These are phyloP conservation scores for Colius striatus DNA, from an alignment of 2,113 vertebrate genomes.

Conservation along the genomic window DNA sequence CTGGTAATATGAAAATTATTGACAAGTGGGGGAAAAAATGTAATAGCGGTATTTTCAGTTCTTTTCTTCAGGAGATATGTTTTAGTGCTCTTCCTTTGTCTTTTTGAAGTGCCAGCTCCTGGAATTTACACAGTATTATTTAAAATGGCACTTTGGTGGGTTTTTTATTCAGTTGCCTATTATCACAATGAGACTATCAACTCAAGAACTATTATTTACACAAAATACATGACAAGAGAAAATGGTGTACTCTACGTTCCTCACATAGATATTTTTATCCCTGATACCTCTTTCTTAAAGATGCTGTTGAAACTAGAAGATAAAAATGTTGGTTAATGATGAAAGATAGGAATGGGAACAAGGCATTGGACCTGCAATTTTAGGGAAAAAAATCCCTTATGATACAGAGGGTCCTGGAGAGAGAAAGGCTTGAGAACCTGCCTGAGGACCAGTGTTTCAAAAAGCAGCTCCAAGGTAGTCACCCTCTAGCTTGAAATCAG, in stretches of 20 bases:
- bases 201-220: slow-evolving; percentile 34
- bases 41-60: not conserved
- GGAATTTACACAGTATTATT: not conserved
- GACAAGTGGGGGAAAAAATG: not conserved
- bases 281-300: not conserved
- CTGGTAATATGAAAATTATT: not conserved
- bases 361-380: not conserved
- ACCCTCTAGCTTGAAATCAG: not conserved
- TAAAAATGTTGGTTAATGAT: not conserved
- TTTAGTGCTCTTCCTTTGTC: not conserved
- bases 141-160: not conserved
- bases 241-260: not conserved
- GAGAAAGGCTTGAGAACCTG: not conserved
- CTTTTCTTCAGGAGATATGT: not conserved
- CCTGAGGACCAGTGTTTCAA: not conserved
- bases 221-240: not conserved
- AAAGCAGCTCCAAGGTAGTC: not conserved
- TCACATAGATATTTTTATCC: slow-evolving; percentile 21
- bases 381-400: not conserved
- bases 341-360: not conserved
- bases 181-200: not conserved
- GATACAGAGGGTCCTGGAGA: not conserved
- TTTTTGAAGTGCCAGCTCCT: not conserved
- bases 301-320: not conserved
- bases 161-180: not conserved